Base-by-base conservation (phyloP, 2,113 vertebrate species). In the Nannospalax galili region DNA sequence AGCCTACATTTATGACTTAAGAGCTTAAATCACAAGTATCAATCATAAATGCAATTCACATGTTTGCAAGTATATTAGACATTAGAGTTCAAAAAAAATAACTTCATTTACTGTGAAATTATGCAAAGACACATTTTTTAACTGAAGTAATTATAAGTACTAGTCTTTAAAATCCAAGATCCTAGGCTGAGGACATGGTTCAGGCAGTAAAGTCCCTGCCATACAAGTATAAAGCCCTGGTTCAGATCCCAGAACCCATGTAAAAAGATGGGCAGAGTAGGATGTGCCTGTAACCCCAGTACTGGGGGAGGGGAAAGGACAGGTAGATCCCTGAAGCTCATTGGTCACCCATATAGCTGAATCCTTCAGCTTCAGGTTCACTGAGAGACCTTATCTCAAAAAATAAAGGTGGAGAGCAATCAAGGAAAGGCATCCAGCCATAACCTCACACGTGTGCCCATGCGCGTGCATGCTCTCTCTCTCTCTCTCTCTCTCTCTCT, bases 121-220 rank as follows among this genome's bases (percentile, higher is more conserved):
- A 56, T 22, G 30, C 42, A 42, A 56, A 26, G 45, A 52, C 35
- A 30, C 5, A 8, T 45, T 88, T 73, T 52, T 52, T 9, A 28
- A 22, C 5, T 65, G 58, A 69, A 15, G 58, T 75, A 26, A 32
- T 75, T 75, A 26, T 26, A 42, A 74, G n/a, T n/a, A n/a, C n/a
- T n/a, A 30, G 48, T 86, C 84, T 86, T 28, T 16, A 86, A 89
- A 92, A 48, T 12, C 62, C 35, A 73, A 96, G 80, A 85, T 42
- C 80, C 37, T 16, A 20, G 37, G 58, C 37, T 81, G 28, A 24
- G 8, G 7, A 64, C 16, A 82, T 32, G 80, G 26, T 37, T 64
- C 73, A 74, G 37, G 19, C 37, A 40, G 4, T 37, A 82, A 28
- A 42, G 60, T 64, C 16, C 26, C 58, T 28, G 40, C 42, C 40